Conservation (phyloP, 1,140 invertebrate species). For the Cyphomyrmex costatus region DNA sequence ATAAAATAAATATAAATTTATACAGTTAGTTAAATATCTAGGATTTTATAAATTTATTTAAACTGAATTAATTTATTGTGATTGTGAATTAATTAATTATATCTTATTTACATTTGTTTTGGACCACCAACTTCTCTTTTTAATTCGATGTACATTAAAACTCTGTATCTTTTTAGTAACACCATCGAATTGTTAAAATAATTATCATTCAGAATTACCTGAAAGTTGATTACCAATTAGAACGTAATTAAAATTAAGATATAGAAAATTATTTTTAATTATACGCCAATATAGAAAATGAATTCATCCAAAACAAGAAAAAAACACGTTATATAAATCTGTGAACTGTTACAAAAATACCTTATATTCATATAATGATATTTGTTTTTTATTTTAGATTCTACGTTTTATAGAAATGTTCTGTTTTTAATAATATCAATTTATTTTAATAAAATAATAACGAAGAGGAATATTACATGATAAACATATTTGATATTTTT, state of each 20-base stretch:
- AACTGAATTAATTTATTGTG: neutral
- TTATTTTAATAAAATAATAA: slow-evolving; percentile 27
- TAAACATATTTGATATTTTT: neutral
- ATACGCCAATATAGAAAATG: neutral
- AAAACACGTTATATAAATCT: neutral
- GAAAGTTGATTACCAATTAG: slow-evolving; percentile 43
- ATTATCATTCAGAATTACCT: slow-evolving; percentile 69
- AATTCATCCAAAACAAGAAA: neutral
- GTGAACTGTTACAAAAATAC: neutral
- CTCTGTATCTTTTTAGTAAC: slow-evolving; percentile 71
- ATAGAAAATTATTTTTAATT: neutral
- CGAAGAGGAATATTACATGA: neutral
- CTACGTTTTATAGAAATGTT: neutral
- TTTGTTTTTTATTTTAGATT: neutral
- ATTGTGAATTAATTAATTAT: slow-evolving; percentile 1
- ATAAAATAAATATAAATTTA: neutral
- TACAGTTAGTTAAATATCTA: neutral
- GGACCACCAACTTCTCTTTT: slow-evolving; percentile 48
- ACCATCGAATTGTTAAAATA: slow-evolving; percentile 74
- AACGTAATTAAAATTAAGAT: neutral
- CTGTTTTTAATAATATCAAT: slow-evolving; percentile 7
- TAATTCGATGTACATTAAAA: slow-evolving; percentile 67
- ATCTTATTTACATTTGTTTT: slow-evolving; percentile 74
- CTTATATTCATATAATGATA: neutral
- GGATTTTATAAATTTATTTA: neutral